These are phyloP conservation scores for Tetropium fuscum DNA, from an alignment of 2,888 invertebrate genomes.

Conservation along the genomic window DNA sequence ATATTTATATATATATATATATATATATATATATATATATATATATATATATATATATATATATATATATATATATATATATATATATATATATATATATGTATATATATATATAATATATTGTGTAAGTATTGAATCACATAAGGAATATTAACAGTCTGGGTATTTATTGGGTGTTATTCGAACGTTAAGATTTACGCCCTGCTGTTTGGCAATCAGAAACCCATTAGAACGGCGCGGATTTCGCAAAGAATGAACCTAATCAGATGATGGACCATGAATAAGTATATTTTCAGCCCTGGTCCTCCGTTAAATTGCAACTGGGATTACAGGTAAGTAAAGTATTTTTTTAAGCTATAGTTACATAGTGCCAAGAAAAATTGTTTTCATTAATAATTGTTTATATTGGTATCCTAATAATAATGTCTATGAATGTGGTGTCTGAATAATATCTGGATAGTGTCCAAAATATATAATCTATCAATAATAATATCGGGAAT, in stretches of 20 bases:
- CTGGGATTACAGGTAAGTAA: slow-evolving; percentile 17
- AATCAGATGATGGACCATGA: slow-evolving; percentile 56
- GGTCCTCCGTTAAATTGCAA: slow-evolving; percentile 21
- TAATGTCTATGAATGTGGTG: no score
- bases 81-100: neutral
- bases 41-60: no score
- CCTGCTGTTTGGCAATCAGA: slow-evolving; percentile 60
- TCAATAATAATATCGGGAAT: no score
- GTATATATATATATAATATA: neutral
- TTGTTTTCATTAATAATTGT: neutral
- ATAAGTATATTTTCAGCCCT: slow-evolving; percentile 42
- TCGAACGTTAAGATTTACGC: slow-evolving; percentile 41
- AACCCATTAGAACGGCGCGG: slow-evolving; percentile 63
- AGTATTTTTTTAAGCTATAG: slow-evolving; percentile 1
- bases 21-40: no score
- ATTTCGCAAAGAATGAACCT: slow-evolving; percentile 58
- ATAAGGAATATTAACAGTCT: slow-evolving; percentile 21
- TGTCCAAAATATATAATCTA: no score
- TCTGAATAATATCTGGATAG: no score
- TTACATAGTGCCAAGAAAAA: neutral
- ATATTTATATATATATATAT: no score
- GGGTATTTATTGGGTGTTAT: slow-evolving; percentile 26
- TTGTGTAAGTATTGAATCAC: slow-evolving; percentile 18
- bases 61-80: neutral
- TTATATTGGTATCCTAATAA: no score